Conservation (phyloP, 2,797 vertebrate genomes). For the Sphenodon punctatus region DNA sequence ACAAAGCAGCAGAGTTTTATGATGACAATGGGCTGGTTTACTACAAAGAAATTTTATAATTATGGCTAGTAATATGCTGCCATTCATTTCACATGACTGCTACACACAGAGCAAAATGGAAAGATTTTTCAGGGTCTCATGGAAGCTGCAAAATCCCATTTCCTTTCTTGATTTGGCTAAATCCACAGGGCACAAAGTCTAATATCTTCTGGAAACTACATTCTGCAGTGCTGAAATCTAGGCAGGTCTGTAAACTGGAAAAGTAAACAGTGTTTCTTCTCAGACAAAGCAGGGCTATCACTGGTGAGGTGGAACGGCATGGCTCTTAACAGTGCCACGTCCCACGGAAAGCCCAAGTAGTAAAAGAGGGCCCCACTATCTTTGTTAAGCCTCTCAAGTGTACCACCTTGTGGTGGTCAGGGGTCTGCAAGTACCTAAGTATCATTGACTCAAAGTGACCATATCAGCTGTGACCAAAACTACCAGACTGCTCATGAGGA, state of each 20-base stretch:
- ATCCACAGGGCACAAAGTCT: too few relatives aligned
- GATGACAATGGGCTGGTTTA: constrained; percentile 28
- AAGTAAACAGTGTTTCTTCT: not conserved
- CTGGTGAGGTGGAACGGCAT: not conserved
- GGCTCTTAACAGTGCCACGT: not conserved
- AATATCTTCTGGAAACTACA: not conserved
- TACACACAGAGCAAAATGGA: not conserved
- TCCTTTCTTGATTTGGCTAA: too few relatives aligned
- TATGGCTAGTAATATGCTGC: not conserved
- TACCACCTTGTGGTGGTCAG: too few relatives aligned
- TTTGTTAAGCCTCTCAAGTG: not conserved
- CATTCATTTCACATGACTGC: not conserved
- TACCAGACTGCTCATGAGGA: too few relatives aligned
- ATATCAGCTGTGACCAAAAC: not conserved
- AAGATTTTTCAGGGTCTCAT: not conserved
- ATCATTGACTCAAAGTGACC: not conserved
- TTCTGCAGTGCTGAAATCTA: not conserved
- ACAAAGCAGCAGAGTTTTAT: constrained; percentile 57
- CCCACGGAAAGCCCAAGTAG: not conserved
- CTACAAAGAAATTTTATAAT: not conserved
- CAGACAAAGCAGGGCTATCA: not conserved
- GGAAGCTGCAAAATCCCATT: not conserved
- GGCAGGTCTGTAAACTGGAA: not conserved
- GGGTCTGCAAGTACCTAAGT: too few relatives aligned
- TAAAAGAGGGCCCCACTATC: not conserved